A percentile compares a stretch with the other conserved stretches of the same genome.
Evolutionary conservation across 2,888 invertebrate species (phyloP).

Genomic region (Pandemis cinnamomeana): DNA sequence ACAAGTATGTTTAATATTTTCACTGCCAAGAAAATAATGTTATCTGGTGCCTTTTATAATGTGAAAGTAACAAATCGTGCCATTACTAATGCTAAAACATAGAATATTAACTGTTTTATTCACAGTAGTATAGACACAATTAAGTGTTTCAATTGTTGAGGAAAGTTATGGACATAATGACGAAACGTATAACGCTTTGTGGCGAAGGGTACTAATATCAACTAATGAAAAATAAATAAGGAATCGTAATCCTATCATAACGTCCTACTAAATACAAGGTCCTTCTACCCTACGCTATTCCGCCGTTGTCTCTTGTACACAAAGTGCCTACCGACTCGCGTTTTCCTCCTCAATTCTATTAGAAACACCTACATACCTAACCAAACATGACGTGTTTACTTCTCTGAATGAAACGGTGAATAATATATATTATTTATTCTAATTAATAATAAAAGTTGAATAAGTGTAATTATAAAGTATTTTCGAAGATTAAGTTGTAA

Average conservation of each 20-base stretch:
- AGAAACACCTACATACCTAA: neutral
- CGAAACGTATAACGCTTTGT: neutral
- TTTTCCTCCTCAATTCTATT: neutral
- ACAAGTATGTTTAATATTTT: constrained; percentile 13
- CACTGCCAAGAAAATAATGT: constrained; percentile 39
- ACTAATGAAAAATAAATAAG: neutral
- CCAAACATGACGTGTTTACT: constrained; percentile 3
- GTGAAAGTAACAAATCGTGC: constrained; percentile 64
- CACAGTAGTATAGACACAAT: constrained; percentile 28
- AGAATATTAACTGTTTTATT: constrained; percentile 49
- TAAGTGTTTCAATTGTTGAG: neutral
- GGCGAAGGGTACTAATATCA: neutral
- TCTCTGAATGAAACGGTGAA: constrained; percentile 30
- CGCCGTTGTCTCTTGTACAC: neutral
- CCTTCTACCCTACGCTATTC: neutral
- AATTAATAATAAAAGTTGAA: constrained; percentile 30
- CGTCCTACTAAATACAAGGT: neutral
- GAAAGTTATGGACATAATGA: neutral
- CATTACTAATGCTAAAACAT: constrained; percentile 69
- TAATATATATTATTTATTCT: constrained; percentile 39
- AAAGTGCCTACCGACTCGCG: neutral
- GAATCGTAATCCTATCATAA: neutral
- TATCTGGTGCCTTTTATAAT: constrained; percentile 64
- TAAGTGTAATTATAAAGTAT: constrained; percentile 36
- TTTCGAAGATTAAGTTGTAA: constrained; percentile 28